phyloP scores from a whole-genome alignment of 2,113 vertebrate genomes.

The zebrafish (Danio rerio) region DNA sequence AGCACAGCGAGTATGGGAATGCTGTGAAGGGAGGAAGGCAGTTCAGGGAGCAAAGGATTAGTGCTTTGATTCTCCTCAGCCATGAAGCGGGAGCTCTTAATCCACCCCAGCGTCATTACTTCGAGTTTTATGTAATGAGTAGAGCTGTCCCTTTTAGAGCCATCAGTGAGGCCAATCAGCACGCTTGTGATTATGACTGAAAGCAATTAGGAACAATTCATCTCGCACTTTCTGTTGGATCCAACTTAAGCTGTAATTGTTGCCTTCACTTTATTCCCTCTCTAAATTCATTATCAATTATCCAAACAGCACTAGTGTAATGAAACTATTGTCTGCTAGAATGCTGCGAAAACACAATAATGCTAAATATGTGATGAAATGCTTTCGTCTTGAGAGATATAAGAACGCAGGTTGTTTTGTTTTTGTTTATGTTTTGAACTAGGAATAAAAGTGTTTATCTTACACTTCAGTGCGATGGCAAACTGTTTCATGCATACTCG shows the following conservation, averaged over 20 bases:
- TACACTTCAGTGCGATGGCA: too few relatives aligned
- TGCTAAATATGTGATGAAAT: neutral
- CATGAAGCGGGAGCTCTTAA: conserved; percentile 42
- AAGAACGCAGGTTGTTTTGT: neutral
- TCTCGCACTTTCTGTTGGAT: conserved; percentile 5
- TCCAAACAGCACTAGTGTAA: neutral
- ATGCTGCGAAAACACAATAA: neutral
- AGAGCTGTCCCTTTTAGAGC: conserved; percentile 29
- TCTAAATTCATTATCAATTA: neutral
- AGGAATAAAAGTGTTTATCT: neutral
- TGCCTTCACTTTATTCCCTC: neutral
- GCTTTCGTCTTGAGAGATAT: neutral
- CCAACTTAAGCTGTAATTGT: conserved; percentile 21
- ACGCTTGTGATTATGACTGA: conserved; percentile 34
- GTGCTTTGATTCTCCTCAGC: conserved; percentile 50
- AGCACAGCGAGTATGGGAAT: conserved; percentile 21
- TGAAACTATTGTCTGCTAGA: conserved; percentile 1
- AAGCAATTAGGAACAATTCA: conserved; percentile 40
- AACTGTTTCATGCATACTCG: too few relatives aligned
- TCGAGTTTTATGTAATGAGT: conserved; percentile 27
- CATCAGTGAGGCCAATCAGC: conserved; percentile 20
- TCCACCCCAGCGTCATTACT: conserved; percentile 51
- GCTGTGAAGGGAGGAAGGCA: conserved; percentile 15
- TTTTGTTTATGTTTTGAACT: neutral
- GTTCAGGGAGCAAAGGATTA: conserved; percentile 50